Base-by-base conservation (phyloP, 2,797 vertebrate genomes). In the Oreortyx pictus region DNA sequence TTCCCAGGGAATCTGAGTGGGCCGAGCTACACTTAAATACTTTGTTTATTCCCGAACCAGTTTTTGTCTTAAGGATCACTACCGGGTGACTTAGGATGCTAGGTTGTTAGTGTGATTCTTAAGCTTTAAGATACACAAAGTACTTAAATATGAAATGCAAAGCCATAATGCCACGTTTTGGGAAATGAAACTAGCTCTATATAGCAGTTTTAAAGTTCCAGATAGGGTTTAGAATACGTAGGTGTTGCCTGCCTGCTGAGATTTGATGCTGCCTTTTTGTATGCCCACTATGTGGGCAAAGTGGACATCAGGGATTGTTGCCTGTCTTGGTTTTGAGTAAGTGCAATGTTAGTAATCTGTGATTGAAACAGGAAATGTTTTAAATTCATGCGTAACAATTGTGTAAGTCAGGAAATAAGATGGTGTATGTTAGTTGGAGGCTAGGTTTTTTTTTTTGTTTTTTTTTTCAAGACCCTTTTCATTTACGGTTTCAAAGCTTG, bases 351-450 rank as follows among this genome's bases (percentile, higher is more conserved):
- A 29, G 54, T 80, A 90, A 87, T 83, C 65, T 64, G 56, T 60
- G 7, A 87, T 22, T 82, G 82, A 88, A 90, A 90, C 68, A 85
- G 88, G 88, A 95, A 94, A 31, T 1, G 2, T 52, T 92, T 88
- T 82, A 14, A 70, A 77, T 93, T 85, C 49, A 12, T 46, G 1
- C 9, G 31, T 71, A 70, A 60, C 27, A 33, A 71, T 80, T 89
- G 54, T 46, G 4, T 78, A 77, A 94, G 20, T 18, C 54, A 80
- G 82, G 68, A 93, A 89, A 27, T 77, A 24, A 59, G 14, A 2
- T 81, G 49, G 23, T 61, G 10, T 66, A 4, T 50, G 29, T 66
- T 61, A 41, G 43, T 17, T 57, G 67, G 52, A 75, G 74, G 43
- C 46, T 62, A 54, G 81, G 39, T 11, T 9, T 39, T 39, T 14